Base-by-base conservation (phyloP, 2,797 vertebrate species). In the Coracias cyanogaster region DNA sequence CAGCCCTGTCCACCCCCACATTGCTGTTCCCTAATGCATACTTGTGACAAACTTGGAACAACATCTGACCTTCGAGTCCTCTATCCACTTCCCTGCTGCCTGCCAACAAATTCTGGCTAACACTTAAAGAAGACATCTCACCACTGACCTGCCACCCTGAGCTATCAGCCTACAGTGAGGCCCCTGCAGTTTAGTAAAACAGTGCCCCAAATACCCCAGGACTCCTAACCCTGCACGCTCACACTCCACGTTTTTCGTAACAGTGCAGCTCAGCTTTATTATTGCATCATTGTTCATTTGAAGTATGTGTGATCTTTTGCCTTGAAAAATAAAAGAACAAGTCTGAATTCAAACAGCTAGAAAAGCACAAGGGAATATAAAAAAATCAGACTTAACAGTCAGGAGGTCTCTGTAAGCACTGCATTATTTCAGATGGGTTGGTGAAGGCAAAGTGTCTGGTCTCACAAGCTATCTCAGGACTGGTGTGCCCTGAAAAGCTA, bases 1-100 rank as follows among this genome's bases (percentile, higher is more conserved):
- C 82, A 88, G 65, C 26, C 72, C 69, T 12, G 6, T 58, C 90
- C 82, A 84, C 93, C 93, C 90, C 80, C 95, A 81, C 66, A 31
- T 0, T 58, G 37, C 66, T 39, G 62, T 66, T 90, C 94, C 88
- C 73, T 91, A 79, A 72, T 51, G 91, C 61, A 61, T 86, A 81
- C 70, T 93, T 93, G 95, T 72, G 94, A 97, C 96, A 97, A 95
- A 94, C 93, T 95, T 97, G 94, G 90, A 97, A 97, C 70, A 90
- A 93, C 88, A 95, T 96, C 86, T 95, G 94, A 97, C 90, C 94
- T 90, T 76, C 0, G 0, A 82, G 73, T 92, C 62, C 86, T 86
- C 77, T 67, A 88, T 95, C 82, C 88, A 58, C 82, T 83, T 94
- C 92, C 73, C 77, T 88, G 18, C 80, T 83, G 94, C 83, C 77